Conservation (phyloP, 2,888 invertebrate genomes). For the Halictus quadricinctus region DNA sequence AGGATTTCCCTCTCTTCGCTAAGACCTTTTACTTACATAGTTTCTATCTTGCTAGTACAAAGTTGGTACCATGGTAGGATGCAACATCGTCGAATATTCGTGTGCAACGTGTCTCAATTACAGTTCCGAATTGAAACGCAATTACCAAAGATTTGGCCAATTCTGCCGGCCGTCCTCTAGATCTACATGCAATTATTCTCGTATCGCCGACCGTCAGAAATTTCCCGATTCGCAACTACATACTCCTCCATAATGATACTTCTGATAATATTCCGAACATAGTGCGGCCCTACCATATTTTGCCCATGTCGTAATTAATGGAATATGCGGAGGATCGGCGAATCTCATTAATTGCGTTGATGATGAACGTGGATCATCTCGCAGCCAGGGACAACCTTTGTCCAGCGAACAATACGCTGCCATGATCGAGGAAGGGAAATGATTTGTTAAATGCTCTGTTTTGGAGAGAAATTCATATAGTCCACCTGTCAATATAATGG, state of each 20-base stretch:
- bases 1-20: neutral
- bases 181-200: neutral
- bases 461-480: neutral
- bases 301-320: slow-evolving; percentile 37
- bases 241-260: slow-evolving; percentile 21
- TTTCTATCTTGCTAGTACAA: neutral
- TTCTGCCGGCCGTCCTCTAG: neutral
- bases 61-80: neutral
- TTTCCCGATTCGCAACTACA: slow-evolving; percentile 20
- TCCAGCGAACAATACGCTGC: neutral
- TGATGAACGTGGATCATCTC: slow-evolving; percentile 24
- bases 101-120: neutral
- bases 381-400: neutral
- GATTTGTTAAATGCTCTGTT: slow-evolving; percentile 13
- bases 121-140: neutral
- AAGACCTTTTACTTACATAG: neutral
- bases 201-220: neutral
- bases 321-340: slow-evolving; percentile 18
- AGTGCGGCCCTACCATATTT: slow-evolving; percentile 26
- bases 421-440: neutral
- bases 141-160: slow-evolving; percentile 8
- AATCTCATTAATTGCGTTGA: slow-evolving; percentile 39
- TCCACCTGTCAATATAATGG: neutral
- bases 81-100: neutral
- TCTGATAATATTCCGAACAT: slow-evolving; percentile 34